phyloP scores from a whole-genome alignment of 2,888 invertebrate species.

The Fragum whitleyi region DNA sequence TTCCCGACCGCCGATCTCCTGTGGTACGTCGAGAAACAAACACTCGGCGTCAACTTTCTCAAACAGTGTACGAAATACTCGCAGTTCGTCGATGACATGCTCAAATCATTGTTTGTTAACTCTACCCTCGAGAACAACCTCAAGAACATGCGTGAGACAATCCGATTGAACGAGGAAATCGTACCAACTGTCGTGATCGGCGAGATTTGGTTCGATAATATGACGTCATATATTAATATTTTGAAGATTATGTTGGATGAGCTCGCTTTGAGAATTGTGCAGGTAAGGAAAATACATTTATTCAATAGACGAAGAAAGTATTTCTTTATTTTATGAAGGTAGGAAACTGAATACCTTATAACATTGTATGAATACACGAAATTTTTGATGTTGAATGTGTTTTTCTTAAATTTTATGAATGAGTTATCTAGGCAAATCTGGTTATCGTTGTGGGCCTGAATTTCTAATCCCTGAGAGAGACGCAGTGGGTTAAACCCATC shows the following conservation, averaged over 20 bases:
- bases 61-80: slow-evolving; percentile 64
- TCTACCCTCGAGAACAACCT: slow-evolving; percentile 52
- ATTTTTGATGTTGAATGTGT: too few relatives aligned
- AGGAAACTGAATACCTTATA: too few relatives aligned
- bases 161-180: slow-evolving; percentile 47
- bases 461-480: too few relatives aligned
- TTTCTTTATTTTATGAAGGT: too few relatives aligned
- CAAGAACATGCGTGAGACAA: slow-evolving; percentile 61
- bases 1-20: slow-evolving; percentile 62
- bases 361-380: too few relatives aligned
- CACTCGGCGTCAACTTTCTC: slow-evolving; percentile 65
- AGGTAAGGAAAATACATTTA: slow-evolving; percentile 38
- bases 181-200: slow-evolving; percentile 63
- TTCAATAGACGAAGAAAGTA: too few relatives aligned
- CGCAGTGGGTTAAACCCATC: too few relatives aligned
- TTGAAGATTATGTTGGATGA: slow-evolving; percentile 64
- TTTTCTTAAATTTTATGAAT: too few relatives aligned
- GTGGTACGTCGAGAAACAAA: slow-evolving; percentile 68
- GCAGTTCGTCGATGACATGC: slow-evolving; percentile 1
- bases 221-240: slow-evolving; percentile 75
- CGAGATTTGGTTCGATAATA: slow-evolving; percentile 73
- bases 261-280: slow-evolving; percentile 54
- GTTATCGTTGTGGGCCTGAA: too few relatives aligned
- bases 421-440: too few relatives aligned
- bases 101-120: slow-evolving; percentile 40